Evolutionary conservation across 2,888 invertebrate species (phyloP), one percentile per base, ranked within the genome.

Genomic region (Andricus quercusramuli): DNA sequence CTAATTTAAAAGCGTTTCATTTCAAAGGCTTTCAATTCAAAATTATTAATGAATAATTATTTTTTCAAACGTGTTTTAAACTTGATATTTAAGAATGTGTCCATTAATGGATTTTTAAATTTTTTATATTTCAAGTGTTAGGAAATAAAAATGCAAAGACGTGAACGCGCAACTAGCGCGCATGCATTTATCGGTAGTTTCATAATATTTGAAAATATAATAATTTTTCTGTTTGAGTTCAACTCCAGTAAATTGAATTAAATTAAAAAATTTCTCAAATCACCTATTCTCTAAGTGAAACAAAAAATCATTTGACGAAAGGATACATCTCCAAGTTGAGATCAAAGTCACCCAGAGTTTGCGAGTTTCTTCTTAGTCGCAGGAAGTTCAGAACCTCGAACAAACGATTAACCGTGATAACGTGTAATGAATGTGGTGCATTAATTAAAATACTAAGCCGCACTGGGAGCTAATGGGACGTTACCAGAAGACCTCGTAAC

Each of bases 321-420:
- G 6, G 11, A 25, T 62, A 25, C 25, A 62, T 62, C 13, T 62
- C 13, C 11, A 22, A 1, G 11, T 25, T 6, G 62, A 41, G 37
- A 51, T 56, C 56, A 74, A 32, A 74, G 56, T 74, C 56, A 74
- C 32, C 56, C n/a, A 37, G 56, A 32, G 74, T 74, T 74, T n/a
- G 32, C 32, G 20, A 59, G 56, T 74, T 51, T 74, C 74, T 74
- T 74, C 32, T 32, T n/a, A n/a, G 56, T 74, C 56, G 32, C 56
- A 56, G 32, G 74, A 74, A 74, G 74, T 37, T 56, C 56, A 59
- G 74, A 56, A 25, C 15, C 37, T 51, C 37, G 32, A 74, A 74
- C 80, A 77, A 81, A 78, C 83, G 83, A 88, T 87, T 89, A 86
- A 76, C 81, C 77, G 79, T 64, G 86, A 85, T 88, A 89, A 87